Percentiles rank a stretch among this genome's conserved stretches.
These are phyloP conservation scores for Gymnarchus niloticus DNA, from an alignment of 2,113 vertebrate species.

Conservation along the genomic window DNA sequence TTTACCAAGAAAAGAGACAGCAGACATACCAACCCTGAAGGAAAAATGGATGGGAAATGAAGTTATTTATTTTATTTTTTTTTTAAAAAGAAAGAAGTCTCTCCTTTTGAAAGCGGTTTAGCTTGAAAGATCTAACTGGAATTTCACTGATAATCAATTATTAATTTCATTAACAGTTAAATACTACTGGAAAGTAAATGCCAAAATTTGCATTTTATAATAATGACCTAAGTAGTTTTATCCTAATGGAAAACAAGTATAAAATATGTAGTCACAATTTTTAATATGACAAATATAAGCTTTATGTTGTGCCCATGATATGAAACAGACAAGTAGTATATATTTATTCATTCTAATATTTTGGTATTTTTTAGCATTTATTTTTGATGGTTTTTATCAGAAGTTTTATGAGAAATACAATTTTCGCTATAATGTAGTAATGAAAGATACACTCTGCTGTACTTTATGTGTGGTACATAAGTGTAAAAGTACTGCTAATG, in stretches of 20 bases:
- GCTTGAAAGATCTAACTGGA: not conserved
- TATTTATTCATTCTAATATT: constrained; percentile 36
- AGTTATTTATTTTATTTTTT: not conserved
- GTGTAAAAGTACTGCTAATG: too few species aligned
- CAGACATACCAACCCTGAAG: not conserved
- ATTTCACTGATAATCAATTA: not conserved
- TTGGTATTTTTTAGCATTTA: constrained; percentile 49
- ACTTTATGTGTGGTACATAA: constrained; percentile 22
- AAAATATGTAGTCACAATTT: not conserved
- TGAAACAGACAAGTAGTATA: constrained; percentile 29
- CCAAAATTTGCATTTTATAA: not conserved
- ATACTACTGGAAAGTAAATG: not conserved
- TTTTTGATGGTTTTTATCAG: constrained; percentile 52
- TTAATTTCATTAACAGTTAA: constrained; percentile 5
- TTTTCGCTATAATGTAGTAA: constrained; percentile 36
- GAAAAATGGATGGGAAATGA: not conserved
- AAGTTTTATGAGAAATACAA: constrained; percentile 48
- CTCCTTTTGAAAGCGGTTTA: not conserved
- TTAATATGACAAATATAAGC: not conserved
- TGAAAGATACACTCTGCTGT: constrained; percentile 29
- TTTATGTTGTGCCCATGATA: not conserved
- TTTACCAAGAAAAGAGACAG: not conserved
- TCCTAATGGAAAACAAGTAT: not conserved
- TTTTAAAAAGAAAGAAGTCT: too few species aligned
- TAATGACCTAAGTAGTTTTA: not conserved